Percentiles rank a stretch among this genome's conserved stretches.
These are phyloP conservation scores for Rhaphigaster nebulosa DNA, from an alignment of 2,888 invertebrate species.

Conservation along the genomic window DNA sequence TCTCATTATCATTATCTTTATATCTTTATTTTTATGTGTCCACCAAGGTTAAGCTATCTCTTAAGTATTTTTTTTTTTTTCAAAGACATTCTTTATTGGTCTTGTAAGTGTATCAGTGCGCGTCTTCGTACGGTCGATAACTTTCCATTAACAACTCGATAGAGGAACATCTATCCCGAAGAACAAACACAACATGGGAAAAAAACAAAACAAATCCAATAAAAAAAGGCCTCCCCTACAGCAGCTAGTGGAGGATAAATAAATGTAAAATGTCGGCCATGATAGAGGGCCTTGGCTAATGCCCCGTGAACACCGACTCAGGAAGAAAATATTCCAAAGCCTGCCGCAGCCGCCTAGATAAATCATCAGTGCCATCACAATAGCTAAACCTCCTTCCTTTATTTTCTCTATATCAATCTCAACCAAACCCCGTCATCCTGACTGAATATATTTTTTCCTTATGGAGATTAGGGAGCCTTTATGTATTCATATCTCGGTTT, in stretches of 20 bases:
- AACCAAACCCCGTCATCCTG: slow-evolving; percentile 22
- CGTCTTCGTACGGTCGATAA: neutral
- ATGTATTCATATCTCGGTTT: slow-evolving; percentile 59
- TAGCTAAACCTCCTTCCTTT: slow-evolving; percentile 46
- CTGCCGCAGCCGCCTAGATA: slow-evolving; percentile 28
- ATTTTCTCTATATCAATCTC: slow-evolving; percentile 59
- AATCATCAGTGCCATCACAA: slow-evolving; percentile 53
- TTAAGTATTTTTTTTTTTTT: no score
- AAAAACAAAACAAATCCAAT: slow-evolving; percentile 14
- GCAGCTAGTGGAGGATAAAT: slow-evolving; percentile 33
- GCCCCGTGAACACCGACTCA: slow-evolving; percentile 51
- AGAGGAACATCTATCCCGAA: neutral
- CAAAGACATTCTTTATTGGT: neutral
- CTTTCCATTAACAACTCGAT: neutral
- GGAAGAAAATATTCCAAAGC: slow-evolving; percentile 34
- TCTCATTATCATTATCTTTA: no score
- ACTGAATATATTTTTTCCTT: slow-evolving; percentile 59
- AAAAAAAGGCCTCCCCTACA: neutral
- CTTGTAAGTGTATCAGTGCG: neutral
- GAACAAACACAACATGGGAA: neutral
- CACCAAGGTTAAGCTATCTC: no score
- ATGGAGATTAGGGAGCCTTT: slow-evolving; percentile 54
- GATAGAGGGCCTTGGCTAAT: slow-evolving; percentile 37
- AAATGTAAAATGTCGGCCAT: slow-evolving; percentile 36
- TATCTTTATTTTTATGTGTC: no score